Conservation (phyloP, 2,113 vertebrate genomes). For the Neogale vison region DNA sequence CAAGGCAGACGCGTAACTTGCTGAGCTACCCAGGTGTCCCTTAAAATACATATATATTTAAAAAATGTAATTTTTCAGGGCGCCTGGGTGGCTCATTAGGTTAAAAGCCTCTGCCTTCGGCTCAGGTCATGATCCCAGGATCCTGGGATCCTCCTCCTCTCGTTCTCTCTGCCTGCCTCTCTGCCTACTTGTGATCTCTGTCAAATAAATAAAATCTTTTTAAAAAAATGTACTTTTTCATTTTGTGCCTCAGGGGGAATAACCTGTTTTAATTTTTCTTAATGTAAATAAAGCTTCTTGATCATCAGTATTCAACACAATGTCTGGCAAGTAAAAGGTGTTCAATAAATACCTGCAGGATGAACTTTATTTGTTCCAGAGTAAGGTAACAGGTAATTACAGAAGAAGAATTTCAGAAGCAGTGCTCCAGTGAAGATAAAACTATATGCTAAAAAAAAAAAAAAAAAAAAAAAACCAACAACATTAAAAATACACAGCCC, state of each 20-base stretch:
- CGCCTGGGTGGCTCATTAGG: no score
- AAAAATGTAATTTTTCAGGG: no score
- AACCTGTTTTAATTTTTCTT: background rate
- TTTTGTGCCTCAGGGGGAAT: background rate
- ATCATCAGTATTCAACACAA: background rate
- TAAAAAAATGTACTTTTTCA: background rate
- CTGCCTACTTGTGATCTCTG: no score
- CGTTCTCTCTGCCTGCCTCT: no score
- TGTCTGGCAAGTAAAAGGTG: background rate
- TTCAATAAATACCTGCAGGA: background rate
- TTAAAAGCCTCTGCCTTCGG: no score
- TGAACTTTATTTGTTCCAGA: background rate
- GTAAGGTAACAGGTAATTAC: background rate
- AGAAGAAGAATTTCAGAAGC: background rate
- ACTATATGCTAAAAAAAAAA: background rate
- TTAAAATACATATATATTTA: background rate
- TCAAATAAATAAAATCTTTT: no score
- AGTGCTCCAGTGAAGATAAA: background rate
- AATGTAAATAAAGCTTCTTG: slow-evolving; percentile 5
- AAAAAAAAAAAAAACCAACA: background rate
- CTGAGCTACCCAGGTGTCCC: no score
- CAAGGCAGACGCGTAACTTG: no score
- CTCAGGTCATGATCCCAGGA: no score
- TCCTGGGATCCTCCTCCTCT: no score
- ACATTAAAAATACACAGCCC: background rate